Evolutionary conservation across 2,888 invertebrate species (phyloP).

Genomic region (Ethmia dodecea): DNA sequence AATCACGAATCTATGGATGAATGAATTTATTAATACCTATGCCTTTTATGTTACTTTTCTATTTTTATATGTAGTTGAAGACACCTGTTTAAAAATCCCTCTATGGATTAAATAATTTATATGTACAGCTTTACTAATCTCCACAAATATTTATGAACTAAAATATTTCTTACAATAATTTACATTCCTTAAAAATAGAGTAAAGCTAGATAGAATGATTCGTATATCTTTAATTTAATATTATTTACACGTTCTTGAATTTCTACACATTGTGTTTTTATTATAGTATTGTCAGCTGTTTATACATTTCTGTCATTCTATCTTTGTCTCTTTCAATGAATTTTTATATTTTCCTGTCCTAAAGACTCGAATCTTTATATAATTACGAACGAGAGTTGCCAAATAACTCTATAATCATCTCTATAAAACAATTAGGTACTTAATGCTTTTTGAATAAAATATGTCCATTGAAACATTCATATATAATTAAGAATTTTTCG

Average conservation of each 20-base stretch:
- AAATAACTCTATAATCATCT: no score
- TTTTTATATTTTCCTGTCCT: slow-evolving; percentile 24
- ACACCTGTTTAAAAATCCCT: slow-evolving; percentile 20
- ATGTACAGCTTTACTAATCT: slow-evolving; percentile 37
- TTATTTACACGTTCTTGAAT: slow-evolving; percentile 42
- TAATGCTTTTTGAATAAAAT: no score
- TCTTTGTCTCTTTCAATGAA: slow-evolving; percentile 37
- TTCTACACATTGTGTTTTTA: slow-evolving; percentile 61
- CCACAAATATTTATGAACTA: slow-evolving; percentile 40
- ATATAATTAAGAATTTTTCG: not conserved
- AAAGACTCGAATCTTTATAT: no score
- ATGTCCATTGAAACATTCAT: not conserved
- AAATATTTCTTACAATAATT: slow-evolving; percentile 51
- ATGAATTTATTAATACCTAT: no score
- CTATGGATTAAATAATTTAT: slow-evolving; percentile 56
- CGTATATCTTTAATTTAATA: slow-evolving; percentile 63
- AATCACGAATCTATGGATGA: no score
- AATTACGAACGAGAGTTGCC: no score
- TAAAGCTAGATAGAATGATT: slow-evolving; percentile 66
- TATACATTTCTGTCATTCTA: slow-evolving; percentile 59
- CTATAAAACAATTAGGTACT: no score
- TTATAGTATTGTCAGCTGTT: slow-evolving; percentile 74
- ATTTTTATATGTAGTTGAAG: slow-evolving; percentile 2
- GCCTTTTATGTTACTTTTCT: no score
- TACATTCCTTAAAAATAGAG: slow-evolving; percentile 51